Percentiles rank a stretch among this genome's conserved stretches.
Evolutionary conservation across 2,888 invertebrate species (phyloP).

Genomic region (Piscicola geometra): DNA sequence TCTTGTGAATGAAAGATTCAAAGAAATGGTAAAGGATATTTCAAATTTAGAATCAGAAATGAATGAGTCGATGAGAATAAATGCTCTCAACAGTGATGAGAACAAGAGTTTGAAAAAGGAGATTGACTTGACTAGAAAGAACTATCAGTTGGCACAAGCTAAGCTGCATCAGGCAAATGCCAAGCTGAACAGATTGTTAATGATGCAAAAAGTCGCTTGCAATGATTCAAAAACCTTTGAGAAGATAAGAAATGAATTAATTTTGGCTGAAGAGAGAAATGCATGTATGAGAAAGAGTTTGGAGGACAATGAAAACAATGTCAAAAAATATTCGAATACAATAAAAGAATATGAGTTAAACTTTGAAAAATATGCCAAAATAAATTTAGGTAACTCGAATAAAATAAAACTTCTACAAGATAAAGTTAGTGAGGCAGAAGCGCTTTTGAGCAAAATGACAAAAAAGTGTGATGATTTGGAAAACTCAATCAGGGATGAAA

Average conservation of each 20-base stretch:
- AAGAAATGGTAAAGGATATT: background rate
- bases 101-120: constrained; percentile 14
- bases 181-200: background rate
- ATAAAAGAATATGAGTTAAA: too few species aligned
- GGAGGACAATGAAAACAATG: too few species aligned
- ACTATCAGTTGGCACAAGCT: background rate
- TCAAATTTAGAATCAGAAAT: constrained; percentile 20
- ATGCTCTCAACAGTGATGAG: background rate
- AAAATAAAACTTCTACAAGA: too few species aligned
- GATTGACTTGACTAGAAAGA: background rate
- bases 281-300: background rate
- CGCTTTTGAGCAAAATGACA: too few species aligned
- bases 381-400: too few species aligned
- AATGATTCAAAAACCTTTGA: background rate
- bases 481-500: too few species aligned
- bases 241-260: background rate
- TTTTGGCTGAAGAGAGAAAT: background rate
- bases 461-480: too few species aligned
- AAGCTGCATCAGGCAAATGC: constrained; percentile 17
- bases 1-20: background rate
- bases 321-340: too few species aligned
- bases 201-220: background rate
- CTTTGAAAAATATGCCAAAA: too few species aligned
- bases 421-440: too few species aligned
- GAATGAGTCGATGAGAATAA: constrained; percentile 10